Conservation (phyloP, 2,888 invertebrate species). For the Gastrophysa polygoni region DNA sequence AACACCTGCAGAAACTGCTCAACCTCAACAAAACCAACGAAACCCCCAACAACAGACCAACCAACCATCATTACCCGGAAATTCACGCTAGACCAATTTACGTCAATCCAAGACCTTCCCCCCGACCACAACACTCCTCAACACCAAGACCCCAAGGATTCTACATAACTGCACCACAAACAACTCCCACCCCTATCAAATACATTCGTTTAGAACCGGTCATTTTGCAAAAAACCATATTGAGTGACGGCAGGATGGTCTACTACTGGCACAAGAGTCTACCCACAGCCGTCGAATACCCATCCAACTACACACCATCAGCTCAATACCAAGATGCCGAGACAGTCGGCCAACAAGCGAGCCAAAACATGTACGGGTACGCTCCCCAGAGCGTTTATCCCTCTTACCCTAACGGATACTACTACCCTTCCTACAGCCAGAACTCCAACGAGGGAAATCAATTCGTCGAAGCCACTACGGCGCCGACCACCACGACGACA, state of each 20-base stretch:
- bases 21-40: conserved; percentile 27
- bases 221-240: conserved; percentile 54
- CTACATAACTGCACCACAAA: conserved; percentile 43
- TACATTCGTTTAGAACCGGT: conserved; percentile 55
- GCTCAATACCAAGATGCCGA: neutral
- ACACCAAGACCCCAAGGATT: conserved; percentile 41
- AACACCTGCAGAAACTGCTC: conserved; percentile 44
- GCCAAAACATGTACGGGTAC: conserved; percentile 3
- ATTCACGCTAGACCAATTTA: conserved; percentile 27
- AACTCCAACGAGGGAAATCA: neutral
- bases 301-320: neutral
- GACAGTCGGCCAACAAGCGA: neutral
- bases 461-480: conserved; percentile 24
- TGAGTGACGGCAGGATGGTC: conserved; percentile 52
- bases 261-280: conserved; percentile 54
- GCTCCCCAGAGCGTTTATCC: neutral
- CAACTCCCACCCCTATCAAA: conserved; percentile 42
- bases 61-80: conserved; percentile 19
- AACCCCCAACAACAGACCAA: neutral
- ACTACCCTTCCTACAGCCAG: neutral
- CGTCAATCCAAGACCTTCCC: conserved; percentile 23
- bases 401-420: neutral
- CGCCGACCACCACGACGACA: conserved; percentile 31
- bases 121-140: conserved; percentile 29
- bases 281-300: conserved; percentile 44